phyloP scores from a whole-genome alignment of 2,888 invertebrate species.

The Thymelicus acteon region DNA sequence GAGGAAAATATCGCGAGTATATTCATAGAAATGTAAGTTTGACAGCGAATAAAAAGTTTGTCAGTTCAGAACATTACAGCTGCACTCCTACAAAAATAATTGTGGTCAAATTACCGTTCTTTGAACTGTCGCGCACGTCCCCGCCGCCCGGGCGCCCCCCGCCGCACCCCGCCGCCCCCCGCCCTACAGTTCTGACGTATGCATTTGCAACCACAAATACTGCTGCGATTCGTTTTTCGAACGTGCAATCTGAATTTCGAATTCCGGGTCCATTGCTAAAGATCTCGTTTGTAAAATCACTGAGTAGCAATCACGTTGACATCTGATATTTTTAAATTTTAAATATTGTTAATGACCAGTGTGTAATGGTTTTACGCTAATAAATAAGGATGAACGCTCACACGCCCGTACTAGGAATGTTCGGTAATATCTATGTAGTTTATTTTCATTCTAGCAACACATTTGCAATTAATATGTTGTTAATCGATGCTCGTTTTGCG shows the following conservation, averaged over 20 bases:
- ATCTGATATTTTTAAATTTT: not conserved
- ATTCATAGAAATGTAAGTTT: too few species aligned
- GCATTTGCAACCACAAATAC: constrained; percentile 26
- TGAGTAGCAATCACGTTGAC: not conserved
- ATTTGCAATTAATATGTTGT: too few species aligned
- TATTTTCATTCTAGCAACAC: too few species aligned
- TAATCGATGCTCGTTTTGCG: too few species aligned
- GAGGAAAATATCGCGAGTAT: too few species aligned
- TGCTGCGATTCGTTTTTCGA: constrained; percentile 27
- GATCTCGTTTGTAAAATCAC: not conserved
- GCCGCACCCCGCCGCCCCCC: not conserved
- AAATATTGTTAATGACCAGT: not conserved
- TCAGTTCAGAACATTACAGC: too few species aligned
- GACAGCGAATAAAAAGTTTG: too few species aligned
- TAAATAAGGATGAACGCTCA: too few species aligned
- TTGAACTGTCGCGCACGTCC: constrained; percentile 14
- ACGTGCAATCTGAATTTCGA: constrained; percentile 19
- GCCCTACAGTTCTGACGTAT: constrained; percentile 14
- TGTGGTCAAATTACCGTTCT: constrained; percentile 6
- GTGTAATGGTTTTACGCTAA: too few species aligned
- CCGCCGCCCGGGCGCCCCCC: not conserved
- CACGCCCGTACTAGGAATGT: too few species aligned
- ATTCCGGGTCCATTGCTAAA: not conserved
- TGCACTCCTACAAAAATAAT: not conserved
- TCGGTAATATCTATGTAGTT: too few species aligned